Evolutionary conservation across 1,140 invertebrate species (phyloP), one percentile per base, ranked within the genome.

Genomic region (Saccostrea echinata): DNA sequence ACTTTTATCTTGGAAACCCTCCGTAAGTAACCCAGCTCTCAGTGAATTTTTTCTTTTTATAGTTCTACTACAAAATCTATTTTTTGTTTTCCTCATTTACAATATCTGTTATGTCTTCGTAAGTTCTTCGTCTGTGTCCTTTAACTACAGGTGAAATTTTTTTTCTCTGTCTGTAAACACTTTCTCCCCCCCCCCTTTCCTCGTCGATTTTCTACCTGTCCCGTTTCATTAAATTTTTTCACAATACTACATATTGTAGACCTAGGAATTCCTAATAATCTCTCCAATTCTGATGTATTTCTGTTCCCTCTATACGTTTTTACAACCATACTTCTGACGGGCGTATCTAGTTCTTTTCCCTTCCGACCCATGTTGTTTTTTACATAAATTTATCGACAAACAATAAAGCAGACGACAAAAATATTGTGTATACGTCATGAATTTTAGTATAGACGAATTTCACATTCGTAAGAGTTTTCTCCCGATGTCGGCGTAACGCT

Each of bases 281-380:
- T 71, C 27, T 27, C 64, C n/a, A 27, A 71, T 13, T 71, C 24
- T 71, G 64, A 71, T 27, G 27, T 71, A 13, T 71, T 71, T 27
- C 64, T 30, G 64, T 33, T 71, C 11, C 27, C 6, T 71, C 6
- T 71, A 33, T 71, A 24, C 4, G 64, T 24, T 8, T 71, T 27
- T 71, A 71, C n/a, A 27, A 71, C 24, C 27, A 71, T 71, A 71
- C 12, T 12, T 71, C 24, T 24, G 64, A 71, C 27, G 57, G 8
- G 8, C 0, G 0, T 64, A 64, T 24, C 12, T 27, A 71, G 27
- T 71, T 71, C 64, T 71, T 71, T 71, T 13, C 64, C 64, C 8
- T 33, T 71, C 12, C 64, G 27, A 27, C 64, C 64, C 64, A 71
- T 71, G 24, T 6, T 71, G 64, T 71, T 71, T 71, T n/a, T 64